These are phyloP conservation scores for Tachycineta bicolor DNA, from an alignment of 2,113 vertebrate species.

Conservation along the genomic window DNA sequence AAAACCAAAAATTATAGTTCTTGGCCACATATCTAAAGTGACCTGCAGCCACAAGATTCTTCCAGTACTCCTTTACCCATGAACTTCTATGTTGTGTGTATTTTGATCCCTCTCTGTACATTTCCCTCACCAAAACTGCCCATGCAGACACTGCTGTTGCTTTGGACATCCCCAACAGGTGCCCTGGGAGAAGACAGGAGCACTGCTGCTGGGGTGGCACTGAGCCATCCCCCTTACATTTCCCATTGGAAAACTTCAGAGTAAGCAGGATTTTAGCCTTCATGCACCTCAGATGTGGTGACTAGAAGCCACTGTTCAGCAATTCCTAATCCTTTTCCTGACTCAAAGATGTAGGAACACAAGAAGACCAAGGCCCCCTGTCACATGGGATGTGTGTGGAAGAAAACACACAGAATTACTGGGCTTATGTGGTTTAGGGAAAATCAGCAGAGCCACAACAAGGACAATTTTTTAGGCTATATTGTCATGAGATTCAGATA, in stretches of 20 bases:
- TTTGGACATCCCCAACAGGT: not conserved
- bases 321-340: not conserved
- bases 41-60: not conserved
- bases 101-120: not conserved
- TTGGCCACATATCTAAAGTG: not conserved
- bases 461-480: not conserved
- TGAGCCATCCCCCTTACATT: not conserved
- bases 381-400: rapidly evolving
- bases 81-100: rapidly evolving
- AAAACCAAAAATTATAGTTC: not conserved
- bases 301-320: not conserved
- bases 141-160: not conserved
- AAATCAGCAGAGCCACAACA: not conserved
- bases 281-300: not conserved
- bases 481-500: not conserved
- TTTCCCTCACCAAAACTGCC: not conserved
- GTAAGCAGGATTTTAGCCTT: not conserved
- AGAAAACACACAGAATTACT: not conserved
- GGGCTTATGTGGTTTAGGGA: rapidly evolving
- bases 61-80: not conserved
- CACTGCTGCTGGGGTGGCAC: not conserved
- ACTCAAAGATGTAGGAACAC: not conserved
- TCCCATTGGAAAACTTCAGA: not conserved
- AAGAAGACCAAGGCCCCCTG: not conserved
- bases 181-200: not conserved